Conservation (phyloP, 2,888 invertebrate species). For the Furcula furcula region DNA sequence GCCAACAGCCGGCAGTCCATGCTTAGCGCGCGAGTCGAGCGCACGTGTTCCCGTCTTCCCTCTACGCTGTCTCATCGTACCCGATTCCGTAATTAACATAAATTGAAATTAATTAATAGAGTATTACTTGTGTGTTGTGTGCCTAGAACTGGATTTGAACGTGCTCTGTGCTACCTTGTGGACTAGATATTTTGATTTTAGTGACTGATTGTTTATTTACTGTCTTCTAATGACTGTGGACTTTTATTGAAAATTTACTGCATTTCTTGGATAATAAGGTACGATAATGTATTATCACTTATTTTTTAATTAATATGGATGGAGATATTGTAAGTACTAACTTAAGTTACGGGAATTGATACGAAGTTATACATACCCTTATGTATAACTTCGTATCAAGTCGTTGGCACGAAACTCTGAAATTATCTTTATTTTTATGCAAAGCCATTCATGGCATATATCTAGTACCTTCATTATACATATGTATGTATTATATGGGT, state of each 20-base stretch:
- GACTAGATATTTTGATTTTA: constrained; percentile 31
- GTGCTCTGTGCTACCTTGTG: constrained; percentile 50
- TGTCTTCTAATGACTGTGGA: constrained; percentile 48
- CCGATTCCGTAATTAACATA: constrained; percentile 63
- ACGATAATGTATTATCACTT: constrained; percentile 34
- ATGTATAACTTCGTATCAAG: no score
- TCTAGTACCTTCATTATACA: no score
- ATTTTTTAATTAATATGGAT: constrained; percentile 23
- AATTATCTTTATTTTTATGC: no score
- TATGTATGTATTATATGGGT: no score
- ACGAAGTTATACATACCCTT: no score
- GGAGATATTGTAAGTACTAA: no score
- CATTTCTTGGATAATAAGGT: constrained; percentile 53
- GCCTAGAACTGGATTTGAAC: constrained; percentile 63
- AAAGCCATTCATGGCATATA: no score
- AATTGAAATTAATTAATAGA: constrained; percentile 56
- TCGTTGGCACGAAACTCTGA: no score
- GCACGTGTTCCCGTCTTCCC: constrained; percentile 49
- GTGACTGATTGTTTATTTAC: constrained; percentile 42
- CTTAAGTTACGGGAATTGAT: no score
- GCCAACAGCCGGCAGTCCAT: constrained; percentile 62
- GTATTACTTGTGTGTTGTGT: constrained; percentile 54
- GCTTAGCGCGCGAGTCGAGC: constrained; percentile 54
- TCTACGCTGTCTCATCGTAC: constrained; percentile 42
- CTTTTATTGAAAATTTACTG: constrained; percentile 45